Evolutionary conservation across 1,140 invertebrate genomes (phyloP).

Genomic region (Sminthurides bifidus): DNA sequence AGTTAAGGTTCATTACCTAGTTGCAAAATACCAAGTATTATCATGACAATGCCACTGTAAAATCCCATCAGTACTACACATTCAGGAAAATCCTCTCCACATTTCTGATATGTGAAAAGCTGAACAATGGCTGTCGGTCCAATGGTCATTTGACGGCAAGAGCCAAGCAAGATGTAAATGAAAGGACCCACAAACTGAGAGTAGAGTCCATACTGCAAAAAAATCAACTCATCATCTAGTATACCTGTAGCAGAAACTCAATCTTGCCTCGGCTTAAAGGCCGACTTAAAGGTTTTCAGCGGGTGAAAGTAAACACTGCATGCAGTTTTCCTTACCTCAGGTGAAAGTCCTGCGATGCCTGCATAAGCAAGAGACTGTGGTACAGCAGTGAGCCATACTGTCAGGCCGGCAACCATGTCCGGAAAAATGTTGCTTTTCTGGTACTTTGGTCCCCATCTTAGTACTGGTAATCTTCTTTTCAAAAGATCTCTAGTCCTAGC

Average conservation of each 20-base stretch:
- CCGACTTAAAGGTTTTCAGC: no score
- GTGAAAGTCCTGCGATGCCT: constrained; percentile 38
- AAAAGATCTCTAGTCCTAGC: constrained; percentile 39
- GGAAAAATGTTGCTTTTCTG: constrained; percentile 44
- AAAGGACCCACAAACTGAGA: constrained; percentile 84
- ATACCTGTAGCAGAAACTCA: no score
- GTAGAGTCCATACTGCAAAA: constrained; percentile 77
- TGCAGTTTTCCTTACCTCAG: constrained; percentile 34
- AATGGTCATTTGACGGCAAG: constrained; percentile 80
- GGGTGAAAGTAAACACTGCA: no score
- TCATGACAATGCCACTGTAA: constrained; percentile 58
- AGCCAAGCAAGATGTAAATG: constrained; percentile 78
- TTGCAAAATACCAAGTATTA: constrained; percentile 62
- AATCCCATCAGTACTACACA: constrained; percentile 69
- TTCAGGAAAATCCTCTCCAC: constrained; percentile 52
- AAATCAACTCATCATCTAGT: no score
- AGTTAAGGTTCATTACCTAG: no score
- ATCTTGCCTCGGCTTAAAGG: no score
- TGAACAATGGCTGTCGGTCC: constrained; percentile 73
- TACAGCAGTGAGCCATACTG: constrained; percentile 62
- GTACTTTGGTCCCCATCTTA: constrained; percentile 54
- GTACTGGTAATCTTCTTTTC: constrained; percentile 49
- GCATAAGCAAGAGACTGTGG: constrained; percentile 44
- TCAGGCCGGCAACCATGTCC: constrained; percentile 38
- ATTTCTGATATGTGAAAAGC: constrained; percentile 61